These are phyloP conservation scores for Drosophila pegasa DNA, from an alignment of 2,888 invertebrate genomes.

Conservation along the genomic window DNA sequence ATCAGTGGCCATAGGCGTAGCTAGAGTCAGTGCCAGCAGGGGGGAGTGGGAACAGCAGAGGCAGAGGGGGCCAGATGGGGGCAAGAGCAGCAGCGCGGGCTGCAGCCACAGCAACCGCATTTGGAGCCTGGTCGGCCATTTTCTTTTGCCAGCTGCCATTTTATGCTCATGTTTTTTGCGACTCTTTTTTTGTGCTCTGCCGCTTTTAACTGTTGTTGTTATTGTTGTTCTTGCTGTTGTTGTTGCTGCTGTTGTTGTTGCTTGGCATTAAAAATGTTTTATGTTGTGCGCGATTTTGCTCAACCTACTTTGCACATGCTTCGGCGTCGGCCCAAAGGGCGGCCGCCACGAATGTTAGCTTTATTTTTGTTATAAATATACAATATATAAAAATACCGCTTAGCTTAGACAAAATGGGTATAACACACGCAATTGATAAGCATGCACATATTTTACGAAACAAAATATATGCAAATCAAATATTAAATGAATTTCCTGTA, in stretches of 20 bases:
- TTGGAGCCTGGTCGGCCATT: slow-evolving; percentile 68
- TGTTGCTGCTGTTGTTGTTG: slow-evolving; percentile 48
- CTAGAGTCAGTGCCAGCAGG: background rate
- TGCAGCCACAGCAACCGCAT: slow-evolving; percentile 28
- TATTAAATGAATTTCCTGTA: background rate
- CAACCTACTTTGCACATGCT: slow-evolving; percentile 81
- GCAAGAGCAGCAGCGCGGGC: background rate
- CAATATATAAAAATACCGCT: slow-evolving; percentile 39
- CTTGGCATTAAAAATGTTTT: slow-evolving; percentile 79
- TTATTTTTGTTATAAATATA: slow-evolving; percentile 29
- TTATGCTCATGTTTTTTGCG: slow-evolving; percentile 72
- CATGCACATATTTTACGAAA: background rate
- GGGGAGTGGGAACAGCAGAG: background rate
- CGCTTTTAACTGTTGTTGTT: slow-evolving; percentile 26
- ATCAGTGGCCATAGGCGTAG: background rate
- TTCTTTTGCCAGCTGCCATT: slow-evolving; percentile 78
- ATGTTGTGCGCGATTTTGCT: slow-evolving; percentile 81
- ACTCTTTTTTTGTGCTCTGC: slow-evolving; percentile 39
- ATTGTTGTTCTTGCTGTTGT: slow-evolving; percentile 19
- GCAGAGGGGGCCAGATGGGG: background rate
- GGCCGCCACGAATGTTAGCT: slow-evolving; percentile 22
- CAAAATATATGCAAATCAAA: background rate
- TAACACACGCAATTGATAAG: background rate
- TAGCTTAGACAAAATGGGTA: slow-evolving; percentile 2
- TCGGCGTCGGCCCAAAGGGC: slow-evolving; percentile 35